A percentile compares a stretch with the other conserved stretches of the same genome.
Evolutionary conservation across 2,888 invertebrate species (phyloP).

Genomic region (Cephonodes hylas): DNA sequence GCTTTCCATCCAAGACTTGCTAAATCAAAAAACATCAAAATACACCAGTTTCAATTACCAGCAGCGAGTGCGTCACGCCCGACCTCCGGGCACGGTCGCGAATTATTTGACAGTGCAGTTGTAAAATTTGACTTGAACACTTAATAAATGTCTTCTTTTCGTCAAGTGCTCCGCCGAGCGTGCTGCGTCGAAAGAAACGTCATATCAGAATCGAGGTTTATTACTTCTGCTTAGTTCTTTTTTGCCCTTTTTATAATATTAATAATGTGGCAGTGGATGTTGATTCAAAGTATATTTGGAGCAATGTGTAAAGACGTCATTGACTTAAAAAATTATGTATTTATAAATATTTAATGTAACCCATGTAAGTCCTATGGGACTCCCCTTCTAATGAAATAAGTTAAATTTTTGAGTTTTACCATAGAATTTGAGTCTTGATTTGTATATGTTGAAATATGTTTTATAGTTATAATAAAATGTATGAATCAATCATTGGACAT

Average conservation of each 20-base stretch:
- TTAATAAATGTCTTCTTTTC: conserved; percentile 36
- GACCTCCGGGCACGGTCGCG: conserved; percentile 11
- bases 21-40: background rate
- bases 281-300: too few species aligned
- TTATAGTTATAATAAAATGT: too few species aligned
- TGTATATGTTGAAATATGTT: too few species aligned
- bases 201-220: conserved; percentile 14
- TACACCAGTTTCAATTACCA: background rate
- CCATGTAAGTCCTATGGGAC: too few species aligned
- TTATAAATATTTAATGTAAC: too few species aligned
- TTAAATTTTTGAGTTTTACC: too few species aligned
- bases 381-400: too few species aligned
- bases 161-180: conserved; percentile 19
- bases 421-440: too few species aligned
- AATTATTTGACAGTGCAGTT: conserved; percentile 29
- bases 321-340: too few species aligned
- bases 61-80: background rate
- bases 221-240: background rate
- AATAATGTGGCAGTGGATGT: background rate
- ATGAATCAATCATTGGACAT: too few species aligned
- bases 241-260: background rate
- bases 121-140: conserved; percentile 33
- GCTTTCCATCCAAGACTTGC: too few species aligned
- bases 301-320: too few species aligned
- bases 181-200: background rate